Percentiles rank a stretch among this genome's conserved stretches.
Evolutionary conservation across 2,888 invertebrate species (phyloP).

Genomic region (Petrophora chlorosata): DNA sequence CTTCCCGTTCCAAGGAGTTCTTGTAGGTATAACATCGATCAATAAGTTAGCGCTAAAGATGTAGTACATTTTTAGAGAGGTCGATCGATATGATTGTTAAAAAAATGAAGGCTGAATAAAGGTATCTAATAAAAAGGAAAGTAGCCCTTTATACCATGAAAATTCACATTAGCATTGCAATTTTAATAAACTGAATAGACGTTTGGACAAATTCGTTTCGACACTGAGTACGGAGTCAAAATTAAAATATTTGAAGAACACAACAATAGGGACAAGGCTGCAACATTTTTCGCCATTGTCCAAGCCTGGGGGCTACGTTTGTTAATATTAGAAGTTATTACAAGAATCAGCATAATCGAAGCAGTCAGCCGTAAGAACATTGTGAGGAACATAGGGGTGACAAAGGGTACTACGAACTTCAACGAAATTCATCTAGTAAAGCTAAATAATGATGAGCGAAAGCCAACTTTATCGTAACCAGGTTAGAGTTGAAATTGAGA

Average conservation of each 20-base stretch:
- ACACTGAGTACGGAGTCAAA: conserved; percentile 8
- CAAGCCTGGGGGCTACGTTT: conserved; percentile 29
- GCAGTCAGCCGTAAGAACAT: conserved; percentile 64
- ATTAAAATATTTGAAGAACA: conserved; percentile 5
- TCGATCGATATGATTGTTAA: no score
- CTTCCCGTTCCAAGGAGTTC: no score
- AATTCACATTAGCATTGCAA: neutral
- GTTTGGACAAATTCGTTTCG: conserved; percentile 12
- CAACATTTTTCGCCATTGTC: conserved; percentile 39
- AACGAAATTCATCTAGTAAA: neutral
- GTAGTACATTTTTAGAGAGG: no score
- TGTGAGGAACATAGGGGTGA: conserved; percentile 45
- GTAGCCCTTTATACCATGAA: neutral
- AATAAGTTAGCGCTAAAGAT: no score
- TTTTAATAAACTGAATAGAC: neutral
- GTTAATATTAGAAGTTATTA: conserved; percentile 63
- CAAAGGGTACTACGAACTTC: conserved; percentile 33
- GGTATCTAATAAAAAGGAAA: neutral
- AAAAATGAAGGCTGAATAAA: no score
- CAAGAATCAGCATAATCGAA: conserved; percentile 67
- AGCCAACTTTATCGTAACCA: conserved; percentile 3
- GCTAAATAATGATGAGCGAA: neutral
- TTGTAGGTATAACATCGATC: no score
- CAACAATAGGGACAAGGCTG: conserved; percentile 33
- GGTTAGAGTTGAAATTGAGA: conserved; percentile 15